Conservation (phyloP, 2,888 invertebrate species). For the Cosmopolites sordidus region DNA sequence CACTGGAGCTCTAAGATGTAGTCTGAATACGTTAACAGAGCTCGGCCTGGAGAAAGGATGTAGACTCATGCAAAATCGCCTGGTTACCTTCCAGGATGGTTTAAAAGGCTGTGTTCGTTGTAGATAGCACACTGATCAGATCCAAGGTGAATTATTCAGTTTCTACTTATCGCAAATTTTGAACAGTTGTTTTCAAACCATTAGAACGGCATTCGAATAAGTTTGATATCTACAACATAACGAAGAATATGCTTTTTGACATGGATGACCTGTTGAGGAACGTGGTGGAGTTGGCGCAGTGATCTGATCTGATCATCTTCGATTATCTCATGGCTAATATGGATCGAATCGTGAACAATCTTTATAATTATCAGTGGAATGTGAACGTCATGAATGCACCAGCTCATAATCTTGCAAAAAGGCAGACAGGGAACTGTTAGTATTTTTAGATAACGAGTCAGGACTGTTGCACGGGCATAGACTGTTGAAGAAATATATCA, state of each 20-base stretch:
- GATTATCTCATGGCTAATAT: slow-evolving; percentile 86
- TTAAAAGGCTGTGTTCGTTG: slow-evolving; percentile 77
- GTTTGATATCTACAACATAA: slow-evolving; percentile 58
- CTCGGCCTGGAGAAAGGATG: slow-evolving; percentile 74
- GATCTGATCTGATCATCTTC: slow-evolving; percentile 85
- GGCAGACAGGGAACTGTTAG: slow-evolving; percentile 63
- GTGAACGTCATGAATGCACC: slow-evolving; percentile 84
- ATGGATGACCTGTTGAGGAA: slow-evolving; percentile 42
- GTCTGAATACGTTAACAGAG: slow-evolving; percentile 61
- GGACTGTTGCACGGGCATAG: slow-evolving; percentile 82
- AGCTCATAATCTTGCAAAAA: slow-evolving; percentile 79
- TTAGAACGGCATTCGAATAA: slow-evolving; percentile 69
- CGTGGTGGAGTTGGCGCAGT: slow-evolving; percentile 75
- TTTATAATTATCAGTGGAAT: slow-evolving; percentile 89
- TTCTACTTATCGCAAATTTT: slow-evolving; percentile 75
- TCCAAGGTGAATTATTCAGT: slow-evolving; percentile 85
- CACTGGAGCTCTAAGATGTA: slow-evolving; percentile 73
- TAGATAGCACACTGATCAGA: slow-evolving; percentile 83
- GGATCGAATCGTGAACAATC: slow-evolving; percentile 83
- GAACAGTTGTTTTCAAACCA: slow-evolving; percentile 69
- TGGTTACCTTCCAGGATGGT: slow-evolving; percentile 74
- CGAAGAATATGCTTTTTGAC: slow-evolving; percentile 34
- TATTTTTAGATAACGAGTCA: slow-evolving; percentile 82
- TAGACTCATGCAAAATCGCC: slow-evolving; percentile 82
- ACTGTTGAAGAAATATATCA: slow-evolving; percentile 79